phyloP scores from a whole-genome alignment of 2,888 invertebrate genomes.

The Chironomus riparius region DNA sequence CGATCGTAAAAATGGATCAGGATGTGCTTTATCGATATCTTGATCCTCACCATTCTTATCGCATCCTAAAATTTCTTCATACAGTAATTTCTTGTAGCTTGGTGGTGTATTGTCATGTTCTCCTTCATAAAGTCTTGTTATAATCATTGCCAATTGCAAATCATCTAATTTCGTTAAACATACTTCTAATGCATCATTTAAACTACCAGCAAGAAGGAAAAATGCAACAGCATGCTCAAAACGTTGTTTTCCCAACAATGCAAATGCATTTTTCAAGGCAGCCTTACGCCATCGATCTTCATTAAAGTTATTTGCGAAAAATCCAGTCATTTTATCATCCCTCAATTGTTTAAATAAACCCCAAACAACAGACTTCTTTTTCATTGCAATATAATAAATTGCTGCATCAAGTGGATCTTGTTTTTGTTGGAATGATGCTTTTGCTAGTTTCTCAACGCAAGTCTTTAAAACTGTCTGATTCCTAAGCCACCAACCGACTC shows the following conservation, averaged over 20 bases:
- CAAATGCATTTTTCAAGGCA: slow-evolving; percentile 96
- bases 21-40: slow-evolving; percentile 66
- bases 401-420: slow-evolving; percentile 98
- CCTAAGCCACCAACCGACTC: slow-evolving; percentile 93
- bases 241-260: slow-evolving; percentile 86
- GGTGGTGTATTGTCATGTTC: slow-evolving; percentile 58
- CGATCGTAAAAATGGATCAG: slow-evolving; percentile 94
- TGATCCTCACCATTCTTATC: slow-evolving; percentile 59
- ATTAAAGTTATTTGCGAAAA: slow-evolving; percentile 90
- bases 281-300: slow-evolving; percentile 95
- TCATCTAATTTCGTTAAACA: slow-evolving; percentile 76
- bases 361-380: slow-evolving; percentile 93
- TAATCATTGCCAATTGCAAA: slow-evolving; percentile 89
- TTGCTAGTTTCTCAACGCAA: slow-evolving; percentile 88
- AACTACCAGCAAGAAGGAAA: slow-evolving; percentile 87
- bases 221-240: slow-evolving; percentile 98
- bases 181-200: slow-evolving; percentile 93
- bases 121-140: slow-evolving; percentile 84
- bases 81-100: slow-evolving; percentile 63
- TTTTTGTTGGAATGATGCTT: slow-evolving; percentile 81
- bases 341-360: slow-evolving; percentile 82
- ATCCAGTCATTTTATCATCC: slow-evolving; percentile 87
- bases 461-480: slow-evolving; percentile 71
- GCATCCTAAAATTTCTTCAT: slow-evolving; percentile 69
- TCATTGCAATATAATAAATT: slow-evolving; percentile 94